phyloP scores from a whole-genome alignment of 2,888 invertebrate species.

The Metallyticus violacea region DNA sequence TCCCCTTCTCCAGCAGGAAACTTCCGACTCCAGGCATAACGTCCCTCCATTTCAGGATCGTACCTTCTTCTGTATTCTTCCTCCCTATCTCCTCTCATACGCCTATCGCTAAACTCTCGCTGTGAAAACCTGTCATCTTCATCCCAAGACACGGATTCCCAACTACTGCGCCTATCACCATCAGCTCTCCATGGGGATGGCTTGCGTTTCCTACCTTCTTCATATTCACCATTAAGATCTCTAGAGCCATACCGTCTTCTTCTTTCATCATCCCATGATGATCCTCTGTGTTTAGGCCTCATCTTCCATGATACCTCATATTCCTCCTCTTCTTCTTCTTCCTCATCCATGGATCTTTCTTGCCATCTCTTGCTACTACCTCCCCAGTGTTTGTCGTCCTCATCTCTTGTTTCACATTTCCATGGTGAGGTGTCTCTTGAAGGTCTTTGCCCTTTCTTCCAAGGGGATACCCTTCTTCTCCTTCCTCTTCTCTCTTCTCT shows the following conservation, averaged over 20 bases:
- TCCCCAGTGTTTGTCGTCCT: conserved; percentile 37
- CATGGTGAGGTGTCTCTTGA: conserved; percentile 76
- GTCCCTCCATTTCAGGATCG: conserved; percentile 23
- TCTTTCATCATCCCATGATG: conserved; percentile 52
- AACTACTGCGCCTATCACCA: conserved; percentile 46
- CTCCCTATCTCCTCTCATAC: conserved; percentile 25
- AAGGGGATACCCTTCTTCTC: conserved; percentile 42
- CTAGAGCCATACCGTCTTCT: conserved; percentile 31
- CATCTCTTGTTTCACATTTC: conserved; percentile 63
- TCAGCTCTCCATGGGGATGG: conserved; percentile 41
- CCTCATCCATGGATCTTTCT: conserved; percentile 38
- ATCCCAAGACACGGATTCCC: conserved; percentile 54
- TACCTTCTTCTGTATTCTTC: conserved; percentile 43
- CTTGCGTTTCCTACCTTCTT: conserved; percentile 27
- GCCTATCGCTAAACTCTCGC: conserved; percentile 23
- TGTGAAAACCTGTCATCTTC: conserved; percentile 55
- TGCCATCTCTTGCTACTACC: conserved; percentile 40
- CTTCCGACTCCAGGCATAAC: conserved; percentile 26
- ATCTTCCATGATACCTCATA: conserved; percentile 50
- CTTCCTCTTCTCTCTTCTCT: conserved; percentile 38
- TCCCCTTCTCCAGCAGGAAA: conserved; percentile 12
- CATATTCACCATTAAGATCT: conserved; percentile 31
- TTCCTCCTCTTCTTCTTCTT: conserved; percentile 44
- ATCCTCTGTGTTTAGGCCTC: conserved; percentile 52
- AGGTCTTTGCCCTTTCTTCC: conserved; percentile 53